Evolutionary conservation across 2,888 invertebrate species (phyloP).

Genomic region (Drosophila subquinaria): DNA sequence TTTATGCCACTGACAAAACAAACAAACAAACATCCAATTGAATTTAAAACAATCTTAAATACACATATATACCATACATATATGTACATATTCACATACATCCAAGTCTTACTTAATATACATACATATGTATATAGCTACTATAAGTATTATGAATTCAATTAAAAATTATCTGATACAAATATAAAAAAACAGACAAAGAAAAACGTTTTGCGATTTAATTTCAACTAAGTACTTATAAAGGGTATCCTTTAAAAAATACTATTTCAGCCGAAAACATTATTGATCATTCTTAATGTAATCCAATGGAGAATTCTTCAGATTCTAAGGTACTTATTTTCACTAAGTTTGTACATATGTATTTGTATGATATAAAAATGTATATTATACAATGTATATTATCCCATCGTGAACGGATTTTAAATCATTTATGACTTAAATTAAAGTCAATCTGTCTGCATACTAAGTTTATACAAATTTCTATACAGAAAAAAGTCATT

Average conservation of each 20-base stretch:
- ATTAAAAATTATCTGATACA: slow-evolving; percentile 19
- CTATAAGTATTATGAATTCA: not conserved
- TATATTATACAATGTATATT: too few species aligned
- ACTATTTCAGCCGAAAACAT: not conserved
- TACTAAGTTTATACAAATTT: too few species aligned
- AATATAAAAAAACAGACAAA: slow-evolving; percentile 29
- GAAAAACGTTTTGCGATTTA: not conserved
- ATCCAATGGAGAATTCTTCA: too few species aligned
- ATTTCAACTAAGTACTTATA: not conserved
- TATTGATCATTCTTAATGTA: not conserved
- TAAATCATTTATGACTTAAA: too few species aligned
- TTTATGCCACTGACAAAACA: slow-evolving; percentile 26
- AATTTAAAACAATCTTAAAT: slow-evolving; percentile 9
- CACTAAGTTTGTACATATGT: too few species aligned
- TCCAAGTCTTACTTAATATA: slow-evolving; percentile 10
- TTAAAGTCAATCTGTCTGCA: too few species aligned
- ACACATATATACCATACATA: slow-evolving; percentile 2
- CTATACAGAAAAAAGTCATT: too few species aligned
- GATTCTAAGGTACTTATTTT: too few species aligned
- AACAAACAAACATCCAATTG: slow-evolving; percentile 6
- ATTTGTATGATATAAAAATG: too few species aligned
- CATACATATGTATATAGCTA: not conserved
- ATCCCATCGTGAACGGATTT: too few species aligned
- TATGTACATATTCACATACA: slow-evolving; percentile 5
- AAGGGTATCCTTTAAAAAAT: too few species aligned